Conservation (phyloP, 2,888 invertebrate species). For the Asteroscopus sphinx region DNA sequence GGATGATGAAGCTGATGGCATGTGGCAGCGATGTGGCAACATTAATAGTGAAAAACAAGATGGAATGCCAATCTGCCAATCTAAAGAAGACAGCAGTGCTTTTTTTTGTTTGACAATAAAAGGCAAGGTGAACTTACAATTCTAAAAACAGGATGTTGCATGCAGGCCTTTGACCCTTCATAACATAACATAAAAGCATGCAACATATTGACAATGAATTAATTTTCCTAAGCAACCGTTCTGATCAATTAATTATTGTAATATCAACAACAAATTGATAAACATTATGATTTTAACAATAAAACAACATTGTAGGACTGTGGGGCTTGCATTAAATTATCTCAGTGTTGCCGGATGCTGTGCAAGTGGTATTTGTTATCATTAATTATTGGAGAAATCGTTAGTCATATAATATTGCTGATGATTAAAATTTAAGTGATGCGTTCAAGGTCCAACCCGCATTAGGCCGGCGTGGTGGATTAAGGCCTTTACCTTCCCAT, state of each 20-base stretch:
- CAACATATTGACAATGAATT: constrained; percentile 28
- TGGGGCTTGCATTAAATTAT: constrained; percentile 43
- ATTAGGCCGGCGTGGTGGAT: too few species aligned
- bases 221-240: constrained; percentile 12
- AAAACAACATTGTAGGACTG: constrained; percentile 38
- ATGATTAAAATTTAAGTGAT: constrained; percentile 5
- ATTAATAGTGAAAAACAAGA: too few species aligned
- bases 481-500: too few species aligned
- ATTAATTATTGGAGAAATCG: constrained; percentile 36
- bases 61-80: too few species aligned
- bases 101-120: too few species aligned
- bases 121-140: too few species aligned
- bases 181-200: constrained; percentile 19
- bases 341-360: constrained; percentile 38
- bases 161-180: constrained; percentile 7
- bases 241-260: constrained; percentile 33
- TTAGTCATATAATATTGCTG: constrained; percentile 28
- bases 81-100: too few species aligned
- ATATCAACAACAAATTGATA: constrained; percentile 42
- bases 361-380: constrained; percentile 38
- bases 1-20: too few species aligned
- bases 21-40: too few species aligned
- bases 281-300: constrained; percentile 23
- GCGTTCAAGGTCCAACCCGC: constrained; percentile 11
- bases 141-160: not conserved